Evolutionary conservation across 2,113 vertebrate genomes (phyloP), one percentile per base, ranked within the genome.

Genomic region (Trematomus loennbergii): DNA sequence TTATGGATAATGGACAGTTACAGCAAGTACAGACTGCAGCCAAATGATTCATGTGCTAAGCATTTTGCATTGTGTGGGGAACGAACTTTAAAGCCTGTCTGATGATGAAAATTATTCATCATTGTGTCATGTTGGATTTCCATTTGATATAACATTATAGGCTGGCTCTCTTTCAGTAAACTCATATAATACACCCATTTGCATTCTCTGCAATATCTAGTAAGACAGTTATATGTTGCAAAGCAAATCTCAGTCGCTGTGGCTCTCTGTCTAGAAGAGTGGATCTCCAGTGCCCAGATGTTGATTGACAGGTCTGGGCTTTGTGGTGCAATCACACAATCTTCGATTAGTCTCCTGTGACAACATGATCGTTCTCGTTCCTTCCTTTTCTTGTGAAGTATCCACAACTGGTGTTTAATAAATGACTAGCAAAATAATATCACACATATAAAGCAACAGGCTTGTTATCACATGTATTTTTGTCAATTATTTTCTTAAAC

Each of bases 301-400:
- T 62, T 91, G 86, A 89, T 60, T 84, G 92, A 89, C 87, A 88
- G 84, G 88, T 89, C 57, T 87, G 89, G 49, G 85, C 82, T 85
- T 89, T 74, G 77, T 81, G 83, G 69, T 55, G 79, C 75, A 84
- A 88, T 90, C 82, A 88, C 12, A 80, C 57, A 0, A 49, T 78
- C 73, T 75, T 70, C 3, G 6, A 64, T 75, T 69, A 61, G 58
- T 76, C 52, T 84, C 80, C 50, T 67, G 22, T 84, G 82, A 78
- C 82, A 84, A 85, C 64, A 3, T 9, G 29, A 33, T 69, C 12
- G 9, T 66, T 75, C 72, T 71, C 3, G 20, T 72, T 69, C 48
- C 9, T 22, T 45, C 65, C 63, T 25, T 74, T 54, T 49, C 53
- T 12, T 63, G 50, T 81, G 40, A 62, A 43, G 22, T 12, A 20